phyloP scores from a whole-genome alignment of 1,140 invertebrate species.

The Procambarus virginalis region DNA sequence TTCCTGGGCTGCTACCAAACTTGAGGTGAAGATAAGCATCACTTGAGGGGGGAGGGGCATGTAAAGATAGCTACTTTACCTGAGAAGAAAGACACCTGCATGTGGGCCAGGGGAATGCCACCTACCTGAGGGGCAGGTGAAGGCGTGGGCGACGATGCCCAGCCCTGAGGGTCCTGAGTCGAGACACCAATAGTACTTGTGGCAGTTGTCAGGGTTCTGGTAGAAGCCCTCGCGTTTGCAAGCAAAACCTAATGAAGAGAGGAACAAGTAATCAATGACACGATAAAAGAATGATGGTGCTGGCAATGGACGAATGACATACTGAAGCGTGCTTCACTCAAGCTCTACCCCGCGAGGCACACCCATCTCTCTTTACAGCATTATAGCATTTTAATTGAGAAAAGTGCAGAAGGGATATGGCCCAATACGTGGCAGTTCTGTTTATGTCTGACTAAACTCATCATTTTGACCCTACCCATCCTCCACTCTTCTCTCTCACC shows the following conservation, averaged over 20 bases:
- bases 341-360: background rate
- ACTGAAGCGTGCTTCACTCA: background rate
- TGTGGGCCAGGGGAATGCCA: background rate
- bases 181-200: slow-evolving; percentile 96
- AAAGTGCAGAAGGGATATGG: too few relatives aligned
- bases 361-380: background rate
- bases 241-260: slow-evolving; percentile 82
- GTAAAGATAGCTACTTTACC: too few relatives aligned
- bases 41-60: too few relatives aligned
- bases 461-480: too few relatives aligned
- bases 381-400: too few relatives aligned
- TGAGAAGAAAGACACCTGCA: background rate
- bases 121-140: slow-evolving; percentile 87
- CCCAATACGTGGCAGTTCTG: too few relatives aligned
- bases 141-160: slow-evolving; percentile 93
- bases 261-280: background rate
- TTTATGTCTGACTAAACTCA: too few relatives aligned
- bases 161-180: slow-evolving; percentile 90
- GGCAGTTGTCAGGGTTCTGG: slow-evolving; percentile 93
- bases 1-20: too few relatives aligned
- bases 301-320: too few relatives aligned
- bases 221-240: slow-evolving; percentile 96
- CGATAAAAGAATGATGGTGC: too few relatives aligned
- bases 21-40: too few relatives aligned
- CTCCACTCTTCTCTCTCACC: background rate